These are phyloP conservation scores for Oncorhynchus mykiss DNA, from an alignment of 2,113 vertebrate genomes.

Conservation along the genomic window DNA sequence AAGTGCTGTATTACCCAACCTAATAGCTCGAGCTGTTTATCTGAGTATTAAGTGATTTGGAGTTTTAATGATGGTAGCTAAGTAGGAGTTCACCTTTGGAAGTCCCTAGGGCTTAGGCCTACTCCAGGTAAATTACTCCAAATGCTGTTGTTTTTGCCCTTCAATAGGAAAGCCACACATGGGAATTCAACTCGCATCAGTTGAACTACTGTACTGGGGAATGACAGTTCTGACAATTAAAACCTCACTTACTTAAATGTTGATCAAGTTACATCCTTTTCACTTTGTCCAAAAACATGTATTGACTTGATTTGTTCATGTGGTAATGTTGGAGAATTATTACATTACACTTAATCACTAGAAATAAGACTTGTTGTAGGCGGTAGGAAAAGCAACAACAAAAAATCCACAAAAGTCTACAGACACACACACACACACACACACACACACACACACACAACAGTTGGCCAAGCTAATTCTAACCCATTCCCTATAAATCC, in stretches of 20 bases:
- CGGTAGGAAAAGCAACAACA: too few relatives aligned
- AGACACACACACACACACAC: too few relatives aligned
- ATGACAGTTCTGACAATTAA: constrained; percentile 51
- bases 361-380: too few relatives aligned
- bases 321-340: too few relatives aligned
- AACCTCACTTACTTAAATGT: neutral
- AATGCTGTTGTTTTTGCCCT: constrained; percentile 68
- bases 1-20: constrained; percentile 44
- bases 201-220: constrained; percentile 54
- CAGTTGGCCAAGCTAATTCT: too few relatives aligned
- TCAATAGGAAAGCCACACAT: constrained; percentile 63
- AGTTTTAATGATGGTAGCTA: constrained; percentile 72
- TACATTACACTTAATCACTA: too few relatives aligned
- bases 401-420: too few relatives aligned
- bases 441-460: too few relatives aligned
- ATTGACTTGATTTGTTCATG: too few relatives aligned
- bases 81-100: constrained; percentile 72
- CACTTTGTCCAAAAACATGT: too few relatives aligned
- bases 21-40: constrained; percentile 74
- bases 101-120: constrained; percentile 72
- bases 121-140: constrained; percentile 73
- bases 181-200: constrained; percentile 66
- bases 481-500: too few relatives aligned
- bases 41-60: constrained; percentile 76
- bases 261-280: neutral